Conservation (phyloP, 2,113 vertebrate genomes). For the Podarcis muralis region DNA sequence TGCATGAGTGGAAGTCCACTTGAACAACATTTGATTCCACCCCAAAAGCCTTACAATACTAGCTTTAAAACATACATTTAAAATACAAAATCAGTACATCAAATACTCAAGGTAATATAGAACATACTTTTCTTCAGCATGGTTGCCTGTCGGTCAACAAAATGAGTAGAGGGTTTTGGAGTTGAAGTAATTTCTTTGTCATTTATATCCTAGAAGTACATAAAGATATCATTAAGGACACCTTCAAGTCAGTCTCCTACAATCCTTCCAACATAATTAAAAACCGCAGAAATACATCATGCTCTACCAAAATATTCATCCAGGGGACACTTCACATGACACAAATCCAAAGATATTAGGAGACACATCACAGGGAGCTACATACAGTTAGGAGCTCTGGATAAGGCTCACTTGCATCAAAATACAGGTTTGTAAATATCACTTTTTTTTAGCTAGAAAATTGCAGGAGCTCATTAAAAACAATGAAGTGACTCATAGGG, state of each 20-base stretch:
- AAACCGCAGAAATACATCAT: background rate
- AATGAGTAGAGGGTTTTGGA: constrained; percentile 79
- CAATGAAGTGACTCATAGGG: background rate
- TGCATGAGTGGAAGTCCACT: no score
- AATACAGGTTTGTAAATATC: background rate
- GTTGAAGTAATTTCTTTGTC: constrained; percentile 70
- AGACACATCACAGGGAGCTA: background rate
- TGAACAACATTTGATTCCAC: background rate
- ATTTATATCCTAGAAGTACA: constrained; percentile 73
- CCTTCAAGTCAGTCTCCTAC: background rate
- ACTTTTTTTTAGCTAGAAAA: background rate
- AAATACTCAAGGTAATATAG: constrained; percentile 42
- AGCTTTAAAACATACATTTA: background rate
- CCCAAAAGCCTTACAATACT: background rate
- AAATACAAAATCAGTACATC: background rate
- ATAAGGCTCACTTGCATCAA: background rate
- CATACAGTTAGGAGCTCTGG: background rate
- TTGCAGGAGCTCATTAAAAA: background rate
- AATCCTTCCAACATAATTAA: constrained; percentile 1
- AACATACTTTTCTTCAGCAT: constrained; percentile 86
- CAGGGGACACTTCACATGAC: background rate
- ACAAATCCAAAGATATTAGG: background rate
- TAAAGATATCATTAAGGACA: constrained; percentile 6
- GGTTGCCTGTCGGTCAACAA: constrained; percentile 77
- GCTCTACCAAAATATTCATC: background rate